Evolutionary conservation across 53 echinoderm and acorn worm genomes (phyloP).

Genomic region (Zoroaster sp.): DNA sequence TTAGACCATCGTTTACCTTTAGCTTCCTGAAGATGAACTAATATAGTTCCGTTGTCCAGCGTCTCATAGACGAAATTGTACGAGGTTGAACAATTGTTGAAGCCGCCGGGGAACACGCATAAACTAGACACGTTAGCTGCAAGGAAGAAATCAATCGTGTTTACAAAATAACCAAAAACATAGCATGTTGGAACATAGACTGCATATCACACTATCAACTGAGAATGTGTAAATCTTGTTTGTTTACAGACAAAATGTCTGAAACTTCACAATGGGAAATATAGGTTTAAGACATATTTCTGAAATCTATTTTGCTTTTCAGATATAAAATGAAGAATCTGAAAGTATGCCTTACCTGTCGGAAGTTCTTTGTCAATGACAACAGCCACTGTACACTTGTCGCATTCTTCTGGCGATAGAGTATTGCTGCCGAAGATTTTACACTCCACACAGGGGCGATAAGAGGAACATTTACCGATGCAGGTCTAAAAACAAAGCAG

Average conservation of each 20-base stretch:
- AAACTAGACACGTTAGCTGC: background rate
- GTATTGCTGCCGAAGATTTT: slow-evolving; percentile 48
- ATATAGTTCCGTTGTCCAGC: slow-evolving; percentile 14
- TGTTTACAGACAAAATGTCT: too few relatives aligned
- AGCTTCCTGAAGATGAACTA: slow-evolving; percentile 8
- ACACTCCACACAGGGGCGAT: slow-evolving; percentile 82
- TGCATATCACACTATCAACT: too few relatives aligned
- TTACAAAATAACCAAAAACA: too few relatives aligned
- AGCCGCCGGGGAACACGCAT: slow-evolving; percentile 29
- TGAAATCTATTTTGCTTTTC: too few relatives aligned
- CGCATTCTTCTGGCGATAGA: slow-evolving; percentile 52
- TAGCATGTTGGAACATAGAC: too few relatives aligned
- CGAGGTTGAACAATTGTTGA: slow-evolving; percentile 16
- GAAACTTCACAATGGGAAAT: too few relatives aligned
- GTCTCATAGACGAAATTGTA: slow-evolving; percentile 34
- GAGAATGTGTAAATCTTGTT: too few relatives aligned
- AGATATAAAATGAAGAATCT: too few relatives aligned
- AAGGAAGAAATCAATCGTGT: background rate
- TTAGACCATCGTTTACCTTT: background rate
- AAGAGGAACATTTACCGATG: slow-evolving; percentile 73
- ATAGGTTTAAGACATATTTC: too few relatives aligned
- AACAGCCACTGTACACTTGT: slow-evolving; percentile 40
- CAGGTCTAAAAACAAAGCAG: slow-evolving; percentile 64
- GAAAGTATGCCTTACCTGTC: slow-evolving; percentile 32
- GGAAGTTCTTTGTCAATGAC: slow-evolving; percentile 15